Evolutionary conservation across 1,140 invertebrate species (phyloP), one percentile per base, ranked within the genome.

Genomic region (Bombyx mandarina): DNA sequence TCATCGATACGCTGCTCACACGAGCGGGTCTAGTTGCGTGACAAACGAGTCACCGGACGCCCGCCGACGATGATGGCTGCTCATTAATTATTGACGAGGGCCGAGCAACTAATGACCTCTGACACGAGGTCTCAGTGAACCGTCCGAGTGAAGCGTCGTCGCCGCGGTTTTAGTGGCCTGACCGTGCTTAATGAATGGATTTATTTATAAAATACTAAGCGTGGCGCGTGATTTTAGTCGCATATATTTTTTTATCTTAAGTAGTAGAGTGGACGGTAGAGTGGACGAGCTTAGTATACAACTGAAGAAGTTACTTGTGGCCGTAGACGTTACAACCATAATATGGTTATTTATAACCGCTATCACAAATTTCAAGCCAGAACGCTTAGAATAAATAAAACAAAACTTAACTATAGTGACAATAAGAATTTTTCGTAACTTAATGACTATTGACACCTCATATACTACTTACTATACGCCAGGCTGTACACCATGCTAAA

Each of bases 91-190:
- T 55, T 48, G 45, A 56, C 45, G 18, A 8, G 51, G 43, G 60
- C 48, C 56, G 56, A 54, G 63, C 59, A 63, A 56, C 60, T 67
- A 67, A 67, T 67, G 68, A 67, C 61, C 63, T 62, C 56, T 66
- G 66, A 62, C 62, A 56, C 60, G 8, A 45, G 54, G 46, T 35
- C 45, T 46, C 54, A 3, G 57, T 67, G 61, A 59, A 51, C 59
- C 60, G 48, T 18, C n/a, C 8, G 8, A 49, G 26, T 35, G 26
- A 35, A 5, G n/a, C 48, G 48, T 7, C n/a, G 8, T 7, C 48
- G n/a, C 3, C 7, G 7, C 7, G 22, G 9, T 49, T n/a, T 49
- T 49, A 49, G 22, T n/a, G 7, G 48, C 48, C 7, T 49, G 12
- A 49, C 48, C 12, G 48, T 3, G 45, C n/a, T 35, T 46, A 46